Evolutionary conservation across 2,797 vertebrate genomes (phyloP).

Genomic region (Emys orbicularis): DNA sequence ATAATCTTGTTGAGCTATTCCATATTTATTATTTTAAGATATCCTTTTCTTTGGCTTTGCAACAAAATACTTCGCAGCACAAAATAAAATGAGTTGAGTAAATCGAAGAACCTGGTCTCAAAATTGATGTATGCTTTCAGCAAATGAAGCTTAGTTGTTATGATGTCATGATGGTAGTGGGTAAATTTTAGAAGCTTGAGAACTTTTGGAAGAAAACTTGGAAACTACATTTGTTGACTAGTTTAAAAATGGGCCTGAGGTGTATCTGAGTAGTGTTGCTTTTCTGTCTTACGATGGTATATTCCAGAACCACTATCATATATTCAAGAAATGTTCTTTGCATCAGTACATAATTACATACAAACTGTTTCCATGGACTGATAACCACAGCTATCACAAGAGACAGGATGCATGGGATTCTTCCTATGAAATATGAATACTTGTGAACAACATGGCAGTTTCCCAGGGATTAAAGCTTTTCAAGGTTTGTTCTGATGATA

Average conservation of each 20-base stretch:
- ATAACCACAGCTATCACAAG: background rate
- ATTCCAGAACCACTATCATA: background rate
- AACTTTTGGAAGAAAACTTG: background rate
- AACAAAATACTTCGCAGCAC: background rate
- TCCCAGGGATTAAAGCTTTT: background rate
- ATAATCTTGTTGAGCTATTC: background rate
- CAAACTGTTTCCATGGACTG: background rate
- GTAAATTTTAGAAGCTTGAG: background rate
- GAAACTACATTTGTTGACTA: background rate
- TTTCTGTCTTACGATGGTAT: background rate
- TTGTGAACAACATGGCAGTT: background rate
- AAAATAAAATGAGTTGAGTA: background rate
- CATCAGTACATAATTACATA: accelerated
- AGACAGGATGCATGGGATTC: background rate
- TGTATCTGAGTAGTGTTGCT: background rate
- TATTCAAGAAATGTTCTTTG: background rate
- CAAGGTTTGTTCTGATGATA: background rate
- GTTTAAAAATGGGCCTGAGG: background rate
- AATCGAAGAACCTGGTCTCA: background rate
- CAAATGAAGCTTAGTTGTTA: background rate
- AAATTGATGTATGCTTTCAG: background rate
- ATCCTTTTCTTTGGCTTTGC: background rate
- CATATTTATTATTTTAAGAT: background rate
- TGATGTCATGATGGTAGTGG: background rate
- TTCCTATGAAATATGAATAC: background rate